Evolutionary conservation across 92 coral and sea anemone species (phyloP).

Genomic region (Parazoanthus darwini): DNA sequence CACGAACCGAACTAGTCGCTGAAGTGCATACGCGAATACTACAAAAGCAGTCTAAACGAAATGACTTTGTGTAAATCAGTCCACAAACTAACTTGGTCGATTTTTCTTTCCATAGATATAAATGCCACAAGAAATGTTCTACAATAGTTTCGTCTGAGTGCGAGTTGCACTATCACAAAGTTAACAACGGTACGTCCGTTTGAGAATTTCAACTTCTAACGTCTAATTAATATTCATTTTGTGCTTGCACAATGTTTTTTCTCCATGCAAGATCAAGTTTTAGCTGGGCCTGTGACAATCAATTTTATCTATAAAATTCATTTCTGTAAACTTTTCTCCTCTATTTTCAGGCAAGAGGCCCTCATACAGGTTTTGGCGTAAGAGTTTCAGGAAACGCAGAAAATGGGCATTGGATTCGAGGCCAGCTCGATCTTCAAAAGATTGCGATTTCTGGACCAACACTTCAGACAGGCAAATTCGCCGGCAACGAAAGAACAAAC

Average conservation of each 20-base stretch:
- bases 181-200: constrained; percentile 58
- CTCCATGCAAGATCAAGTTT: neutral
- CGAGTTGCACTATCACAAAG: constrained; percentile 53
- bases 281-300: neutral
- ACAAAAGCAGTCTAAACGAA: constrained; percentile 5
- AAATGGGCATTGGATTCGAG: constrained; percentile 54
- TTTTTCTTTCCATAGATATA: constrained; percentile 56
- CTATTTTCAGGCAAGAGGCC: constrained; percentile 55
- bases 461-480: constrained; percentile 54
- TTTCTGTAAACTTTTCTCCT: constrained; percentile 12
- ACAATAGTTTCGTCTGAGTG: constrained; percentile 39
- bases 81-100: neutral
- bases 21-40: constrained; percentile 14
- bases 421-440: constrained; percentile 5
- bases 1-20: constrained; percentile 6
- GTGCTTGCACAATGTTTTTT: constrained; percentile 9
- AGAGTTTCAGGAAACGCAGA: constrained; percentile 47
- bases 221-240: constrained; percentile 58
- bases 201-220: constrained; percentile 60
- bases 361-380: constrained; percentile 73
- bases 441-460: constrained; percentile 31
- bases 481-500: constrained; percentile 56
- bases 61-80: neutral
- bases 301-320: neutral
- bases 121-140: constrained; percentile 92